phyloP scores from a whole-genome alignment of 2,888 invertebrate genomes.

The Asteroscopus sphinx region DNA sequence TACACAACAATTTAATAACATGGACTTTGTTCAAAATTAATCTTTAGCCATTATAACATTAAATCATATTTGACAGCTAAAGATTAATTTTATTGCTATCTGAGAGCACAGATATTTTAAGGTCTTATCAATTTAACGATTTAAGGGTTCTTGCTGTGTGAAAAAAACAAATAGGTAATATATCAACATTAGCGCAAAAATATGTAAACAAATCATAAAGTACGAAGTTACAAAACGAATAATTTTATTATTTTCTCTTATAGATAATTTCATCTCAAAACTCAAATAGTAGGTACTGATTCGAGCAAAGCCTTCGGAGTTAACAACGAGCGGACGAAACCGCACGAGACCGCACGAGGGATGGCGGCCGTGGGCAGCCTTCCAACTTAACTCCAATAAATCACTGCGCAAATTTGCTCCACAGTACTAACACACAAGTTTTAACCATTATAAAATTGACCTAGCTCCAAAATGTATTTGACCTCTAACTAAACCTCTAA shows the following conservation, averaged over 20 bases:
- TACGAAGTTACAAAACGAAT: no score
- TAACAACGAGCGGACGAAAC: slow-evolving; percentile 50
- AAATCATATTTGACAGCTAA: no score
- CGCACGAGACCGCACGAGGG: slow-evolving; percentile 49
- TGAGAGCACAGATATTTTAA: no score
- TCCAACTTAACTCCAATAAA: slow-evolving; percentile 81
- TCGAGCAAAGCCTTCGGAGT: slow-evolving; percentile 10
- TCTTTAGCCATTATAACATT: no score
- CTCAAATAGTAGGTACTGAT: slow-evolving; percentile 11
- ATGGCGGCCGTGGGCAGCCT: slow-evolving; percentile 72
- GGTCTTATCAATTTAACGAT: no score
- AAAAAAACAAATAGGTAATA: no score
- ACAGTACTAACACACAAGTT: slow-evolving; percentile 73
- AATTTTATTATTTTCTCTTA: slow-evolving; percentile 2
- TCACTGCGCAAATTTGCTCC: slow-evolving; percentile 75
- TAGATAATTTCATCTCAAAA: slow-evolving; percentile 14
- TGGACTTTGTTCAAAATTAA: no score
- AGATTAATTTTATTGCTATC: no score
- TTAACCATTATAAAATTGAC: slow-evolving; percentile 78
- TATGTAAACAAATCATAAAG: no score
- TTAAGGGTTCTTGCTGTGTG: no score
- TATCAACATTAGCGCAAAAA: no score
- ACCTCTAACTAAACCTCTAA: slow-evolving; percentile 29
- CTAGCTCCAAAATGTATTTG: slow-evolving; percentile 64
- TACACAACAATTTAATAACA: no score